phyloP scores from a whole-genome alignment of 2,797 vertebrate genomes.

The Darevskia mixta region DNA sequence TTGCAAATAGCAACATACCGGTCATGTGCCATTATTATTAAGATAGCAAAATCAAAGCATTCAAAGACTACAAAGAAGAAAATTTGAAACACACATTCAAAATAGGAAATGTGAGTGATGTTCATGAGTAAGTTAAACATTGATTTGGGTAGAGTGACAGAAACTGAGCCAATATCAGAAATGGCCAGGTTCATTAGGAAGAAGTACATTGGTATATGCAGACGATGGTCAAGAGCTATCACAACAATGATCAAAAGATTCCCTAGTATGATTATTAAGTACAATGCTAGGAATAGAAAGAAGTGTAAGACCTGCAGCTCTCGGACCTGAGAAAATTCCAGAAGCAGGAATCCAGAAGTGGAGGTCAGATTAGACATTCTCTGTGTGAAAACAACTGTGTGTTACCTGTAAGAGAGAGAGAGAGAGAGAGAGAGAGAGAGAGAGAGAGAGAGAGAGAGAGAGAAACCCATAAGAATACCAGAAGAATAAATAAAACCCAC shows the following conservation, averaged over 20 bases:
- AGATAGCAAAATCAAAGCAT: neutral
- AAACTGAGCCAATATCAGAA: neutral
- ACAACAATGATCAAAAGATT: no score
- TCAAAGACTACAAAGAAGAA: neutral
- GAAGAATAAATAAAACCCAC: neutral
- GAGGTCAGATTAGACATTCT: neutral
- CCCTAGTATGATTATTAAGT: no score
- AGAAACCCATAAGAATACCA: neutral
- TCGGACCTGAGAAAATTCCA: neutral
- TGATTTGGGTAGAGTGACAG: neutral
- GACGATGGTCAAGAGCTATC: no score
- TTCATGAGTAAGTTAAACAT: neutral
- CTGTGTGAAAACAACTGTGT: no score
- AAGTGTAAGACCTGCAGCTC: neutral
- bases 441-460: no score
- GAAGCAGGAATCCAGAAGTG: neutral
- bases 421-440: no score
- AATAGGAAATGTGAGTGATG: neutral
- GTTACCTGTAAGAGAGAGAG: neutral
- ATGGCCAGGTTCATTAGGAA: no score
- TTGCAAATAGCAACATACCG: neutral
- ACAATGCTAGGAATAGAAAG: no score
- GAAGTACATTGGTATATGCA: no score
- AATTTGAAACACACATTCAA: neutral
- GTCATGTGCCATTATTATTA: neutral